These are phyloP conservation scores for Chalcis sispes DNA, from an alignment of 2,888 invertebrate genomes.

Conservation along the genomic window DNA sequence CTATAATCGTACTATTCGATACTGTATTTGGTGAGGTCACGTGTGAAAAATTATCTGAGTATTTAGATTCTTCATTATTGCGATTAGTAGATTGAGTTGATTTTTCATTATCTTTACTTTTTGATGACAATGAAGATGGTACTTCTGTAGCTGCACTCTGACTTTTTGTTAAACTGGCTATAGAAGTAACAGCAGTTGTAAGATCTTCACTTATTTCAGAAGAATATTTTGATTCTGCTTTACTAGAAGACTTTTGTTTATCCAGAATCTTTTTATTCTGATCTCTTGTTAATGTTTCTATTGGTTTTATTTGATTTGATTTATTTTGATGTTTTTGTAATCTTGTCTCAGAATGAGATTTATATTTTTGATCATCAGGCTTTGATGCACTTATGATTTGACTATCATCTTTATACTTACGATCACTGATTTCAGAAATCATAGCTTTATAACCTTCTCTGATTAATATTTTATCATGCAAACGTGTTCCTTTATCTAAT, in stretches of 20 bases:
- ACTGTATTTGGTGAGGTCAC: slow-evolving; percentile 24
- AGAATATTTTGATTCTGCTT: slow-evolving; percentile 63
- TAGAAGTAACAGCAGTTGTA: slow-evolving; percentile 64
- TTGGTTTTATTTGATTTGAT: slow-evolving; percentile 55
- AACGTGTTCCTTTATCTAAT: slow-evolving; percentile 59
- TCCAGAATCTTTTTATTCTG: slow-evolving; percentile 63
- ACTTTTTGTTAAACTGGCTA: slow-evolving; percentile 59
- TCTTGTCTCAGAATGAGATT: slow-evolving; percentile 56
- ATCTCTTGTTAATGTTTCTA: slow-evolving; percentile 54
- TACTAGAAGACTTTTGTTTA: slow-evolving; percentile 65
- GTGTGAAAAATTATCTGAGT: slow-evolving; percentile 57
- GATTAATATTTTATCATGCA: slow-evolving; percentile 64
- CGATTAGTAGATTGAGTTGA: slow-evolving; percentile 54
- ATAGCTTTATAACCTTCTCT: slow-evolving; percentile 65
- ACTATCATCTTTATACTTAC: slow-evolving; percentile 66
- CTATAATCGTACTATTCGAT: slow-evolving; percentile 58
- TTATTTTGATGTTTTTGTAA: slow-evolving; percentile 56
- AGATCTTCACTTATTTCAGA: slow-evolving; percentile 67
- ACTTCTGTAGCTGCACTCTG: slow-evolving; percentile 54
- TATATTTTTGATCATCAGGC: slow-evolving; percentile 66
- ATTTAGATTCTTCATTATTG: slow-evolving; percentile 59
- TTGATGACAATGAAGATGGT: slow-evolving; percentile 59
- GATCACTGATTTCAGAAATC: slow-evolving; percentile 64
- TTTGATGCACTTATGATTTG: slow-evolving; percentile 60
- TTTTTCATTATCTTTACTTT: slow-evolving; percentile 62